phyloP scores from a whole-genome alignment of 1,140 invertebrate species.

The Sesamia nonagrioides region DNA sequence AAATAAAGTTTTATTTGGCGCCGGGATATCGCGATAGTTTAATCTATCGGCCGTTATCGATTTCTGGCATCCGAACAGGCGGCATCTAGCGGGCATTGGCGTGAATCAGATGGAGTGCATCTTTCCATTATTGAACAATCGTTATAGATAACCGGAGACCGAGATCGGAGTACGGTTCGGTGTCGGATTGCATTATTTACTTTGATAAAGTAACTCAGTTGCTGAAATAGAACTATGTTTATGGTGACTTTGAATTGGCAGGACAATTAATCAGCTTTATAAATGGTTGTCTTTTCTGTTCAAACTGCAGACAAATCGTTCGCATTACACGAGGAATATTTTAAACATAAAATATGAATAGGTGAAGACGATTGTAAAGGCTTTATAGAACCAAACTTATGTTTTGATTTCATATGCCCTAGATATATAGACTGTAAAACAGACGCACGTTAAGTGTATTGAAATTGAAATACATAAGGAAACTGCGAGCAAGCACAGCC shows the following conservation, averaged over 20 bases:
- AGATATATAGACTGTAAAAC: no score
- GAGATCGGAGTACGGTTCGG: slow-evolving; percentile 23
- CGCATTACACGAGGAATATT: background rate
- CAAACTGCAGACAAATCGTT: slow-evolving; percentile 19
- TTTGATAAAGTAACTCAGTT: slow-evolving; percentile 34
- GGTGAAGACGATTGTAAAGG: background rate
- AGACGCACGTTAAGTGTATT: no score
- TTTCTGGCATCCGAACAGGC: slow-evolving; percentile 40
- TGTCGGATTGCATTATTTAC: slow-evolving; percentile 39
- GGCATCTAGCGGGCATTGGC: slow-evolving; percentile 42
- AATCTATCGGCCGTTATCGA: slow-evolving; percentile 51
- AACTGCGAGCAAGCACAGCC: no score
- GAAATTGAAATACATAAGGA: no score
- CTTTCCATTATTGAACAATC: slow-evolving; percentile 49
- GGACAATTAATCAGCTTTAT: slow-evolving; percentile 21
- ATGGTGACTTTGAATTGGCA: slow-evolving; percentile 10
- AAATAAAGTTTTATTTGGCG: slow-evolving; percentile 53
- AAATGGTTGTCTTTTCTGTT: slow-evolving; percentile 12
- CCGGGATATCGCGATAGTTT: slow-evolving; percentile 45
- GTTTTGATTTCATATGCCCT: no score
- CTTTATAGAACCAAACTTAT: no score
- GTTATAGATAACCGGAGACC: slow-evolving; percentile 43
- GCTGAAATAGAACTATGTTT: slow-evolving; percentile 11
- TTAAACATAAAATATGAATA: slow-evolving; percentile 7
- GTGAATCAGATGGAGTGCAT: slow-evolving; percentile 47